Base-by-base conservation (phyloP, 1,140 invertebrate genomes). In the Rhagoletis pomonella region DNA sequence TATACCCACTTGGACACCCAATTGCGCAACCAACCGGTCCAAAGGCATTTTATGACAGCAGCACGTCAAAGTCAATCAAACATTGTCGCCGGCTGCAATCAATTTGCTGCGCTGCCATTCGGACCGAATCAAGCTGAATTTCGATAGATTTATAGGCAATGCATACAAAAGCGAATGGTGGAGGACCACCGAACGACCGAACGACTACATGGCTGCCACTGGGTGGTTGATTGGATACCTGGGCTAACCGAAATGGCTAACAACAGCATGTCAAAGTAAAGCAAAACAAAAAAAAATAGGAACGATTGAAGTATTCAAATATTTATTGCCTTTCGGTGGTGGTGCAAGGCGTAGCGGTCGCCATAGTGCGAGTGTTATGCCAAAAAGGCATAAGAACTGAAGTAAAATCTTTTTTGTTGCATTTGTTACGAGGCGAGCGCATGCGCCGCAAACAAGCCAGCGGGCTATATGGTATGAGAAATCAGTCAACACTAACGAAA, bases 41-140 rank as follows among this genome's bases (percentile, higher is more conserved):
- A 17, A 85, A 85, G 58, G 4, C 17, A 87, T 91, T 92, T 91
- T 92, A 92, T 92, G 91, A 92, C 90, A 91, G 90, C 73, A 92
- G 90, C 91, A 91, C 91, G 91, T 91, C 91, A 92, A 92, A 92
- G 91, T 91, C 90, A 92, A 92, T 92, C 91, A 92, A 92, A 91
- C 90, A 89, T 91, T 91, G 90, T 90, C 89, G 73, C 73, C 73
- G 73, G 73, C 47, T 81, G 90, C 91, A 91, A 91, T 91, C 91
- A 91, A 91, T 91, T 91, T 89, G 91, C 89, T 90, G 91, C 90
- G 91, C 88, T 90, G 87, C 47, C 64, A 58, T 67, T 73, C 69
- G 67, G 42, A 39, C 55, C 65, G n/a, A 88, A 89, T 88, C 89
- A 89, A 88, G 73, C 87, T 89, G 64, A 84, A 89, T 87, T 85